Percentiles rank a stretch among this genome's conserved stretches.
phyloP scores from a whole-genome alignment of 2,797 vertebrate species.

The Myoxocephalus aenaeus region DNA sequence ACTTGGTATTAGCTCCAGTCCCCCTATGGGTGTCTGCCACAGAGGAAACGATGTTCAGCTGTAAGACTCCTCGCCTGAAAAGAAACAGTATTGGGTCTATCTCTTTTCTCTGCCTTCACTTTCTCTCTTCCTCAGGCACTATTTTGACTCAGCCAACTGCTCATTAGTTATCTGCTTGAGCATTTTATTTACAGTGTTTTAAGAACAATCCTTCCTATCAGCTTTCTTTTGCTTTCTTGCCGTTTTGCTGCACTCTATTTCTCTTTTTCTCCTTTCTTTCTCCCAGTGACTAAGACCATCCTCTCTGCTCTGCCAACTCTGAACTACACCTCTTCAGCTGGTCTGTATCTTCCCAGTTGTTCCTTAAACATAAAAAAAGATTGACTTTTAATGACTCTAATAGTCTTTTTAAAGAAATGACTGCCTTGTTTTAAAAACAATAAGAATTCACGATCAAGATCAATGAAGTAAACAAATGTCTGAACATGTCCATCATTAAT shows the following conservation, averaged over 20 bases:
- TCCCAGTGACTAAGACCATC: slow-evolving; percentile 64
- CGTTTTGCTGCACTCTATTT: slow-evolving; percentile 58
- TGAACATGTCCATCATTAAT: neutral
- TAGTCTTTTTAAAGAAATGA: neutral
- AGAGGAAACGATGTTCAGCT: slow-evolving; percentile 21
- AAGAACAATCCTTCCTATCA: slow-evolving; percentile 11
- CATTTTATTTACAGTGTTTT: slow-evolving; percentile 21
- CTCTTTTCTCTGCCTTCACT: slow-evolving; percentile 23
- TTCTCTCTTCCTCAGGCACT: slow-evolving; percentile 18
- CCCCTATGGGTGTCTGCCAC: slow-evolving; percentile 11
- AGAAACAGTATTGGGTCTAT: slow-evolving; percentile 33
- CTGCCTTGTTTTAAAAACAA: no score
- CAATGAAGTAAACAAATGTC: neutral
- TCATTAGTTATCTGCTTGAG: slow-evolving; percentile 23
- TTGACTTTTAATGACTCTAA: neutral
- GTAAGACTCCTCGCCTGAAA: slow-evolving; percentile 1
- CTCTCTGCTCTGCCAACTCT: slow-evolving; percentile 73
- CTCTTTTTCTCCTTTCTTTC: slow-evolving; percentile 61
- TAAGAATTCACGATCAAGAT: neutral
- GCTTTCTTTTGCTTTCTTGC: slow-evolving; percentile 42
- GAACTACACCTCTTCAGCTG: slow-evolving; percentile 67
- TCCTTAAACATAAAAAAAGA: slow-evolving; percentile 17
- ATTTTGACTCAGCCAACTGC: slow-evolving; percentile 23
- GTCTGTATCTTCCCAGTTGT: slow-evolving; percentile 74
- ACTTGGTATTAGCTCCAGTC: slow-evolving; percentile 11